Base-by-base conservation (phyloP, 2,113 vertebrate genomes). In the Coptodon bakossiorum region DNA sequence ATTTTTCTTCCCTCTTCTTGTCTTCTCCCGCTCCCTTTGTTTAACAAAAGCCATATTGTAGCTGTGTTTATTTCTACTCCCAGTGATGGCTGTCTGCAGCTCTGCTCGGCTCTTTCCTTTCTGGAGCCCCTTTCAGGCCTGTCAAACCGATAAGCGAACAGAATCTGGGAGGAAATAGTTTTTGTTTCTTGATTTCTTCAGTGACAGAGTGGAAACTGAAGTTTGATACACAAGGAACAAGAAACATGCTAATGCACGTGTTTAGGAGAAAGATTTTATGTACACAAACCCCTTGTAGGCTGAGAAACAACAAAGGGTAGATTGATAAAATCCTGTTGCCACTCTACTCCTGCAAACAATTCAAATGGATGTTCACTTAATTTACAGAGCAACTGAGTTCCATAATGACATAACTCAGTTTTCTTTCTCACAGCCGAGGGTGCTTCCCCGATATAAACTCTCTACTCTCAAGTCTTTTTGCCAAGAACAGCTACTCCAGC, bases 401-500 rank as follows among this genome's bases (percentile, higher is more conserved):
- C 57, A 61, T 80, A 80, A 90, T 90, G 84, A 92, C 85, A 90
- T 93, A 88, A 88, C 78, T 90, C 17, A 22, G 59, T 83, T 86
- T 90, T 63, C 80, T 88, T 81, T 91, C 86, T 90, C 85, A 63
- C 83, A 88, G 91, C 83, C 31, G 59, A 86, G 82, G 88, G 90
- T 88, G 88, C 91, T 89, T 81, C 87, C 82, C 83, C 83, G 81
- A 85, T 94, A 92, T 92, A 95, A 95, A 93, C 84, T 93, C 86
- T 90, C 85, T 22, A 43, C 81, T 85, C 24, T 52, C 12, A 5
- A 80, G 81, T 53, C 9, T 43, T 82, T 85, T 71, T 89, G 90
- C 92, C 89, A 90, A 92, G 81, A 90, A 90, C 92, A 92, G 90
- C 88, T 89, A 85, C 88, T 90, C 88, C 88, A 85, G 86, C 11